phyloP scores from a whole-genome alignment of 1,140 invertebrate genomes.

The Megalopta genalis region DNA sequence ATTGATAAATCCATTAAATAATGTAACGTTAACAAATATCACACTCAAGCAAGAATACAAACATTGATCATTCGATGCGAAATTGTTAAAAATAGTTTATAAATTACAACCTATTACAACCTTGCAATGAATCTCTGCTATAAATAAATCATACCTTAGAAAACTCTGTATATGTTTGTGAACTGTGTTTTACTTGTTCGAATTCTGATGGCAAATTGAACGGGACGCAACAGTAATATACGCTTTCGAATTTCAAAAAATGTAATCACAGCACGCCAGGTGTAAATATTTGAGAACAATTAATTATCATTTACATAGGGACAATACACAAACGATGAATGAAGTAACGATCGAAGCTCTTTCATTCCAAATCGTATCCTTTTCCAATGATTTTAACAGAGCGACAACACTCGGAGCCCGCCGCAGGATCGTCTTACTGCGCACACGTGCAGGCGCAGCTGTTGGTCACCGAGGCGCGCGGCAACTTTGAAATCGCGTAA shows the following conservation, averaged over 20 bases:
- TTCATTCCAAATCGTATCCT: not conserved
- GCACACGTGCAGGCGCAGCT: not conserved
- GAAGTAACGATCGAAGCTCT: not conserved
- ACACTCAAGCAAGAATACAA: not conserved
- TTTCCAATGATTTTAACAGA: not conserved
- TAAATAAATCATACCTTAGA: not conserved
- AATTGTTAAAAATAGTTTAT: no score
- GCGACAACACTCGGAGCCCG: not conserved
- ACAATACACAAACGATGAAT: no score
- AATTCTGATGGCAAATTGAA: not conserved
- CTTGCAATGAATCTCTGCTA: no score
- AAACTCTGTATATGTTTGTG: not conserved
- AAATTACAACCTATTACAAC: no score
- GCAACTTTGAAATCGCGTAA: conserved; percentile 18
- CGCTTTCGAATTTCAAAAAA: not conserved
- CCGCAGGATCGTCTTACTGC: not conserved
- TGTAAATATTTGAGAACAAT: not conserved
- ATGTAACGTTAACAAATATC: not conserved
- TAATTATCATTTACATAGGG: no score
- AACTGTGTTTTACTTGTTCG: not conserved
- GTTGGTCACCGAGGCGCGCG: conserved; percentile 22
- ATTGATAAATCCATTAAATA: not conserved
- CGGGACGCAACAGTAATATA: no score
- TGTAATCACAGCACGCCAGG: not conserved
- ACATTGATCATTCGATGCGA: not conserved